Conservation (phyloP, 2,113 vertebrate genomes). For the Prinia subflava region DNA sequence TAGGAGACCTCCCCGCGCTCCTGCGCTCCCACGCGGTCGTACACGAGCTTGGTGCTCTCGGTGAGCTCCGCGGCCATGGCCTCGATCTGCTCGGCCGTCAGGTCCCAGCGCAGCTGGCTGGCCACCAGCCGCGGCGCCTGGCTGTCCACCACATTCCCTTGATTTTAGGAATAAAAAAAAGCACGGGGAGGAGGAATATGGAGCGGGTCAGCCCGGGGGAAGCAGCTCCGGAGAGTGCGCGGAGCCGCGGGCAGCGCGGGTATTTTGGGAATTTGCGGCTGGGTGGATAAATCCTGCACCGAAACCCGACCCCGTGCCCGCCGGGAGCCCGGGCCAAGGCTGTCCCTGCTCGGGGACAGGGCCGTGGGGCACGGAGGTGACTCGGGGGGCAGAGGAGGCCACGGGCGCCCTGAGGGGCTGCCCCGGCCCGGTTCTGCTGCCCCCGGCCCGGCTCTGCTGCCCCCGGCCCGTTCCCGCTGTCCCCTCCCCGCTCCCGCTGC, state of each 20-base stretch:
- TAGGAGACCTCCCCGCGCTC: conserved; percentile 75
- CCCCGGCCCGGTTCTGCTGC: no score
- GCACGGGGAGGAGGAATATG: no score
- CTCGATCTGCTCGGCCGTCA: conserved; percentile 81
- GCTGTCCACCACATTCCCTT: conserved; percentile 74
- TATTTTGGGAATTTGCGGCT: accelerated
- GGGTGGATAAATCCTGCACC: background rate
- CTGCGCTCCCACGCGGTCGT: conserved; percentile 85
- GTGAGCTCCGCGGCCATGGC: conserved; percentile 79
- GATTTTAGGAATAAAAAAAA: no score
- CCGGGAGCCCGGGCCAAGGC: background rate
- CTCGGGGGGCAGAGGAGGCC: accelerated
- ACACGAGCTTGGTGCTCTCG: conserved; percentile 82
- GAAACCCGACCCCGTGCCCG: background rate
- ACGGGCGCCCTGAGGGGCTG: accelerated
- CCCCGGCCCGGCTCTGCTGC: no score
- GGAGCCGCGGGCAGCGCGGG: no score
- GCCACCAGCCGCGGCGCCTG: conserved; percentile 11
- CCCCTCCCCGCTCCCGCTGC: no score
- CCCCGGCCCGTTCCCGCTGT: no score
- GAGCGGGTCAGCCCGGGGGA: background rate
- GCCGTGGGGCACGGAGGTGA: background rate
- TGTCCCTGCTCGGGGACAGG: background rate
- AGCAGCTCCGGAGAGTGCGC: no score
- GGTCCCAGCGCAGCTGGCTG: conserved; percentile 87